A percentile compares a stretch with the other conserved stretches of the same genome.
These are phyloP conservation scores for Athetis lepigone DNA, from an alignment of 2,888 invertebrate genomes.

Conservation along the genomic window DNA sequence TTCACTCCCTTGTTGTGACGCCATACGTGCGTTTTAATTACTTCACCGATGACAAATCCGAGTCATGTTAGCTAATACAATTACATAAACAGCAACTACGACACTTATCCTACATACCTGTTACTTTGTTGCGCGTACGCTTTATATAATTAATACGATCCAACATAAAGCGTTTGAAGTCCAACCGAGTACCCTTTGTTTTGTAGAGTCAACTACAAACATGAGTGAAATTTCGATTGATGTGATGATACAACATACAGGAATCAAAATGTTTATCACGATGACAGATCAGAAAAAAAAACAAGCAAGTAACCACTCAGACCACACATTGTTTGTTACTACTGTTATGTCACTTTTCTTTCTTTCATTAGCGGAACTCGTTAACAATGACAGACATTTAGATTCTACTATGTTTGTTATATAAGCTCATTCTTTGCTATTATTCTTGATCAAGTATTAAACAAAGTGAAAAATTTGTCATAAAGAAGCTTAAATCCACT, in stretches of 20 bases:
- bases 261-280: slow-evolving; percentile 2
- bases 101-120: slow-evolving; percentile 25
- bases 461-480: slow-evolving; percentile 5
- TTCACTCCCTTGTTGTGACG: slow-evolving; percentile 29
- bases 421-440: too few relatives aligned
- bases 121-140: slow-evolving; percentile 16
- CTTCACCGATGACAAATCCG: slow-evolving; percentile 43
- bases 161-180: slow-evolving; percentile 15
- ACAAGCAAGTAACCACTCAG: not conserved
- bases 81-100: slow-evolving; percentile 39
- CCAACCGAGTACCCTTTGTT: not conserved
- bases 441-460: too few relatives aligned
- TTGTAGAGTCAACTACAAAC: not conserved
- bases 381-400: not conserved
- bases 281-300: slow-evolving; percentile 9
- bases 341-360: not conserved
- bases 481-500: slow-evolving; percentile 28
- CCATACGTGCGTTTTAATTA: slow-evolving; percentile 36
- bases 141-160: slow-evolving; percentile 34
- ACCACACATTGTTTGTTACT: not conserved
- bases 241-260: not conserved
- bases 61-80: slow-evolving; percentile 33
- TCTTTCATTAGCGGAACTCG: not conserved
- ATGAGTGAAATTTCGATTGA: not conserved
- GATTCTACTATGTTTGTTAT: not conserved